phyloP scores from a whole-genome alignment of 2,888 invertebrate genomes.

The Stegana nigrithorax region DNA sequence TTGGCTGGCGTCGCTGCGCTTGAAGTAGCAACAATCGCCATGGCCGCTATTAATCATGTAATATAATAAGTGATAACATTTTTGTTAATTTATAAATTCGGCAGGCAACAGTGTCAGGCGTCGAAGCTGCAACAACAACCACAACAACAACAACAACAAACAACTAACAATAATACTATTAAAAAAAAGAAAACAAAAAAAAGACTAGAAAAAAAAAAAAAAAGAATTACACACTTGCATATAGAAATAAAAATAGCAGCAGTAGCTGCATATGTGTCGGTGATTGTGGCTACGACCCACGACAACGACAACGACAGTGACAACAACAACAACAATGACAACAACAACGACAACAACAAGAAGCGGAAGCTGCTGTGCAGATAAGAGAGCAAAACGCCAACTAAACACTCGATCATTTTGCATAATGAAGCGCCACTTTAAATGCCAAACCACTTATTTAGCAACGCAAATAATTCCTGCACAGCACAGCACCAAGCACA shows the following conservation, averaged over 20 bases:
- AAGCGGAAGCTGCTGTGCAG: neutral
- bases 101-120: slow-evolving; percentile 35
- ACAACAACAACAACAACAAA: neutral
- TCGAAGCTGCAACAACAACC: too few relatives aligned
- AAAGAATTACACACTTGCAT: too few relatives aligned
- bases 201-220: too few relatives aligned
- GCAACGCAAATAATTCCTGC: slow-evolving; percentile 30
- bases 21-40: neutral
- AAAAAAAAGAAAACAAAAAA: too few relatives aligned
- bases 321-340: too few relatives aligned
- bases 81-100: slow-evolving; percentile 17
- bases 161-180: too few relatives aligned
- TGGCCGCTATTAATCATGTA: slow-evolving; percentile 14
- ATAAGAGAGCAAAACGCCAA: slow-evolving; percentile 22
- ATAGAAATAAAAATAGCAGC: neutral
- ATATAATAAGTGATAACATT: slow-evolving; percentile 6
- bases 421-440: slow-evolving; percentile 50
- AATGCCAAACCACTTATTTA: slow-evolving; percentile 41
- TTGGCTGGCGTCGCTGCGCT: neutral
- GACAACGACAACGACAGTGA: too few relatives aligned
- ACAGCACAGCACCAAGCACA: slow-evolving; percentile 15
- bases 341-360: too few relatives aligned
- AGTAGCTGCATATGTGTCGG: too few relatives aligned
- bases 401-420: slow-evolving; percentile 42
- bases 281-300: too few relatives aligned